A percentile compares a stretch with the other conserved stretches of the same genome.
These are phyloP conservation scores for Morpho achilles DNA, from an alignment of 2,888 invertebrate genomes.

Conservation along the genomic window DNA sequence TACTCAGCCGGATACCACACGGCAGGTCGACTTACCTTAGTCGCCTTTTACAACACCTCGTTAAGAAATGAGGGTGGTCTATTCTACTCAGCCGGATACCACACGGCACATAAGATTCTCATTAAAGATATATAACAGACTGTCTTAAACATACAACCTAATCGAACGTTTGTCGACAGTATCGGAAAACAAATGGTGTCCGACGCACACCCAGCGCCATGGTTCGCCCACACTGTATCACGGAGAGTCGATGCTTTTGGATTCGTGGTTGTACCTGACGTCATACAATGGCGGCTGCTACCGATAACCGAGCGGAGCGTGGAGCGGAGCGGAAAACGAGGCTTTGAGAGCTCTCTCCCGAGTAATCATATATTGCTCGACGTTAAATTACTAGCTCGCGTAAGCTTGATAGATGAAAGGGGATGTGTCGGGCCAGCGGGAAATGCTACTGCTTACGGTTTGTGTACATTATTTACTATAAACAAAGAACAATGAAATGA, in stretches of 20 bases:
- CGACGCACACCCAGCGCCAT: conserved; percentile 53
- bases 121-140: too few species aligned
- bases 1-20: too few species aligned
- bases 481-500: too few species aligned
- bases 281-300: conserved; percentile 41
- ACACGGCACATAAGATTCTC: too few species aligned
- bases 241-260: conserved; percentile 45
- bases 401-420: conserved; percentile 57
- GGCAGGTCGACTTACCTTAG: too few species aligned
- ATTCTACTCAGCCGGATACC: too few species aligned
- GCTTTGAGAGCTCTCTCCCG: conserved; percentile 17
- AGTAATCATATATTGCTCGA: conserved; percentile 37
- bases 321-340: conserved; percentile 30
- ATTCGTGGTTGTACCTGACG: conserved; percentile 44
- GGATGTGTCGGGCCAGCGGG: conserved; percentile 61
- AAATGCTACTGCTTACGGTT: conserved; percentile 62
- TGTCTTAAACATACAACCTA: too few species aligned
- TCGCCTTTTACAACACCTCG: too few species aligned
- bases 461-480: conserved; percentile 21
- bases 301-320: conserved; percentile 43
- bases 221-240: conserved; percentile 54
- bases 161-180: conserved; percentile 36
- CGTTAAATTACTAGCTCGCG: conserved; percentile 55
- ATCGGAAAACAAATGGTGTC: conserved; percentile 66
- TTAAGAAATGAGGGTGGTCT: too few species aligned